Percentiles rank a stretch among this genome's conserved stretches.
Evolutionary conservation across 2,113 vertebrate species (phyloP).

Genomic region (Microtus richardsoni): DNA sequence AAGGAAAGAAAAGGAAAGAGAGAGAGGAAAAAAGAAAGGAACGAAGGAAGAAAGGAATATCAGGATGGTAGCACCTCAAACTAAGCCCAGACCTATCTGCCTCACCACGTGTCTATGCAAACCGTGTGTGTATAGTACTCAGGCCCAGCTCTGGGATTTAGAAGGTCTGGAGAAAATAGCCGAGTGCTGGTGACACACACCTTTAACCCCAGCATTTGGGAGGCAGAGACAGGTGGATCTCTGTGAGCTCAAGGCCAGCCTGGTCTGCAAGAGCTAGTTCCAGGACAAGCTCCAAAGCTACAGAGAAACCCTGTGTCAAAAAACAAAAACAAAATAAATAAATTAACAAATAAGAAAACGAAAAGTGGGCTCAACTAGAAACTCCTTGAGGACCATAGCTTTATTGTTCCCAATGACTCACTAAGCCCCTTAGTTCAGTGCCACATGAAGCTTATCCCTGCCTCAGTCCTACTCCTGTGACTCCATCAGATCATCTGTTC

Average conservation of each 20-base stretch:
- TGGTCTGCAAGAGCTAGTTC: too few species aligned
- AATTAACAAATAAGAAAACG: background rate
- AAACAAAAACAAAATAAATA: too few species aligned
- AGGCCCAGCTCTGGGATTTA: background rate
- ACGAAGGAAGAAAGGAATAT: background rate
- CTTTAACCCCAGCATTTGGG: too few species aligned
- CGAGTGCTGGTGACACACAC: too few species aligned
- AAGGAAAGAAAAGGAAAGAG: rapidly evolving
- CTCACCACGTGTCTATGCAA: background rate
- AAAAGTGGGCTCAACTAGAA: background rate
- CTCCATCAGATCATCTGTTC: background rate
- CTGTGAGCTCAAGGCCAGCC: too few species aligned
- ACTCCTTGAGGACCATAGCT: background rate
- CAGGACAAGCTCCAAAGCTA: too few species aligned
- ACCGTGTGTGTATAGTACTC: background rate
- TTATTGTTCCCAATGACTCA: background rate
- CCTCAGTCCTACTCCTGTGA: background rate
- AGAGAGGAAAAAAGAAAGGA: too few species aligned
- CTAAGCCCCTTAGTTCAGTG: background rate
- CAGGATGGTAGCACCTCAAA: background rate
- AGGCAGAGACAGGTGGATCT: too few species aligned
- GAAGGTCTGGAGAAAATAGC: background rate
- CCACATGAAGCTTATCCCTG: background rate
- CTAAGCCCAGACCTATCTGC: background rate
- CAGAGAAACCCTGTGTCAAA: too few species aligned